These are phyloP conservation scores for Sisyra terminalis DNA, from an alignment of 2,888 invertebrate species.

Conservation along the genomic window DNA sequence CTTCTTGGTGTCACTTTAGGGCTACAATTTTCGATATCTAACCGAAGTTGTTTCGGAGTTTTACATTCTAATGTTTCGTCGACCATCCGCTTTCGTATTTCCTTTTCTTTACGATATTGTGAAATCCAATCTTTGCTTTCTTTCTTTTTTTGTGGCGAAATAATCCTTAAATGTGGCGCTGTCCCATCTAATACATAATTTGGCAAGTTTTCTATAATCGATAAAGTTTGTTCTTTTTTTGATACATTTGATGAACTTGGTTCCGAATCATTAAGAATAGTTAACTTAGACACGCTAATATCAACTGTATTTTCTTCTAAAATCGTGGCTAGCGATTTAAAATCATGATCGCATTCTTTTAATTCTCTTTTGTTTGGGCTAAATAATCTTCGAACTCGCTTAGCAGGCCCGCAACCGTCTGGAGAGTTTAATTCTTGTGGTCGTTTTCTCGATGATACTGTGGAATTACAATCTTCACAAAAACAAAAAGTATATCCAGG, in stretches of 20 bases:
- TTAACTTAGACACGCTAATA: slow-evolving; percentile 1
- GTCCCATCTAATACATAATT: slow-evolving; percentile 61
- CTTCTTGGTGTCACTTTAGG: slow-evolving; percentile 13
- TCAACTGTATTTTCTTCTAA: slow-evolving; percentile 16
- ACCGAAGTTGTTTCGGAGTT: slow-evolving; percentile 11
- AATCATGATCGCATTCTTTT: slow-evolving; percentile 7
- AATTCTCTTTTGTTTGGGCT: slow-evolving; percentile 15
- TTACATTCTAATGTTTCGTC: slow-evolving; percentile 17
- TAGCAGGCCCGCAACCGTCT: slow-evolving; percentile 10
- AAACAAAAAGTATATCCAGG: slow-evolving; percentile 3
- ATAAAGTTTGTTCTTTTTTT: slow-evolving; percentile 34
- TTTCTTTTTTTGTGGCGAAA: slow-evolving; percentile 50
- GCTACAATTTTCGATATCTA: slow-evolving; percentile 4
- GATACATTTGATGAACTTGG: slow-evolving; percentile 5
- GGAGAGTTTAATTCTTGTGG: background rate
- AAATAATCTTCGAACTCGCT: slow-evolving; percentile 30
- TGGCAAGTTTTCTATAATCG: slow-evolving; percentile 43
- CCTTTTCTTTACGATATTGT: slow-evolving; percentile 38
- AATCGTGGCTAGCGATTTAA: slow-evolving; percentile 17
- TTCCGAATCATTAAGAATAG: background rate
- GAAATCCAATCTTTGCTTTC: slow-evolving; percentile 59
- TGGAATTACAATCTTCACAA: background rate
- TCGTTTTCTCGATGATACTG: background rate
- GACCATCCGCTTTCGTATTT: slow-evolving; percentile 17
- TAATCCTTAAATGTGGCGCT: slow-evolving; percentile 53